Evolutionary conservation across 2,888 invertebrate genomes (phyloP).

Genomic region (Mechanitis messenoides): DNA sequence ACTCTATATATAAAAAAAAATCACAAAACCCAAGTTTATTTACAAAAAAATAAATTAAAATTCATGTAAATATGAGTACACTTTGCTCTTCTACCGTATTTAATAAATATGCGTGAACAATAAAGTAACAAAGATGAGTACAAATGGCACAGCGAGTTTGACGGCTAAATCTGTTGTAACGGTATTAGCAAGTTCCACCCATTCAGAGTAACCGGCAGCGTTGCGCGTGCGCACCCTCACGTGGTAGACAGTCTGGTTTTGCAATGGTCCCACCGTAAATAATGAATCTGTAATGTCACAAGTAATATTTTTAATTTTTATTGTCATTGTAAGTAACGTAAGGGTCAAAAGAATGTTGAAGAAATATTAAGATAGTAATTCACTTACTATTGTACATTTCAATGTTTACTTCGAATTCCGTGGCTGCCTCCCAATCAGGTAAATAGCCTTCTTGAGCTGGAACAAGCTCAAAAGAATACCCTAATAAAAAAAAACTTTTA

Average conservation of each 20-base stretch:
- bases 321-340: not conserved
- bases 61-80: not conserved
- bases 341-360: not conserved
- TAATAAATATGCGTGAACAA: constrained; percentile 30
- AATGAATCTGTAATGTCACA: constrained; percentile 30
- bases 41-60: constrained; percentile 14
- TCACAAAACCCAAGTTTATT: constrained; percentile 15
- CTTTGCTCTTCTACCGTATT: not conserved
- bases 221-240: constrained; percentile 57
- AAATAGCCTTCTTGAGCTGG: constrained; percentile 42
- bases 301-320: constrained; percentile 9
- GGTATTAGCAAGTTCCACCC: constrained; percentile 41
- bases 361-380: not conserved
- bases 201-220: constrained; percentile 61
- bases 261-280: constrained; percentile 50
- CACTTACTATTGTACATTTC: constrained; percentile 42
- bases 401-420: constrained; percentile 40
- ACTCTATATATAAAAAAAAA: constrained; percentile 7
- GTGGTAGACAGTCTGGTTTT: constrained; percentile 53
- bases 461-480: constrained; percentile 53
- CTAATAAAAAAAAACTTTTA: constrained; percentile 38
- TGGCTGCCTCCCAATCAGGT: constrained; percentile 52
- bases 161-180: constrained; percentile 42
- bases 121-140: constrained; percentile 37
- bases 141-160: constrained; percentile 30